Conservation (phyloP, 2,797 vertebrate species). For the Falco berigora region DNA sequence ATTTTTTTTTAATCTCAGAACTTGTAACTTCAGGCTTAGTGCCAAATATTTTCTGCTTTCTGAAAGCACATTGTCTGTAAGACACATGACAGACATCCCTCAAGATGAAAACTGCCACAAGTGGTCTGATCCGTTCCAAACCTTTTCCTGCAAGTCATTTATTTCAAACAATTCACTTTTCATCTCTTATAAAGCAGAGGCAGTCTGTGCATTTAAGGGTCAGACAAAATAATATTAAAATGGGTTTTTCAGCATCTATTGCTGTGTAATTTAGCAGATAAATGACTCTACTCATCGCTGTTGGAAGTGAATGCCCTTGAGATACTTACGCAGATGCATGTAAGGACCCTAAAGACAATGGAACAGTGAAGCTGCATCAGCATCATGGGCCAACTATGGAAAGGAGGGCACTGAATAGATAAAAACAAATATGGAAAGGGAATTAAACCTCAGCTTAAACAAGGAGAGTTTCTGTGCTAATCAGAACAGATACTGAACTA, state of each 20-base stretch:
- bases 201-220: neutral
- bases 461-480: neutral
- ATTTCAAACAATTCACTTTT: conserved; percentile 11
- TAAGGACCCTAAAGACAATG: neutral
- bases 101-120: neutral
- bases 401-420: neutral
- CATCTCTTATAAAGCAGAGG: neutral
- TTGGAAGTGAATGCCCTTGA: neutral
- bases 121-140: neutral
- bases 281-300: neutral
- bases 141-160: conserved; percentile 15
- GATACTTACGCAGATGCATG: neutral
- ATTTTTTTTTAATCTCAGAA: neutral
- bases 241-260: neutral
- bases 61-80: neutral
- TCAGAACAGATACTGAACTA: neutral
- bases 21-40: neutral
- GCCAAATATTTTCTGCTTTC: neutral
- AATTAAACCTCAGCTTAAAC: neutral
- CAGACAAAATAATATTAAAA: neutral
- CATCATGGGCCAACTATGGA: neutral
- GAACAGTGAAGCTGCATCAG: neutral
- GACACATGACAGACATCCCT: neutral
- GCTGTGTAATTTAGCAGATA: neutral
- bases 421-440: neutral